Evolutionary conservation across 2,888 invertebrate genomes (phyloP).

Genomic region (Listrodromus nycthemerus): DNA sequence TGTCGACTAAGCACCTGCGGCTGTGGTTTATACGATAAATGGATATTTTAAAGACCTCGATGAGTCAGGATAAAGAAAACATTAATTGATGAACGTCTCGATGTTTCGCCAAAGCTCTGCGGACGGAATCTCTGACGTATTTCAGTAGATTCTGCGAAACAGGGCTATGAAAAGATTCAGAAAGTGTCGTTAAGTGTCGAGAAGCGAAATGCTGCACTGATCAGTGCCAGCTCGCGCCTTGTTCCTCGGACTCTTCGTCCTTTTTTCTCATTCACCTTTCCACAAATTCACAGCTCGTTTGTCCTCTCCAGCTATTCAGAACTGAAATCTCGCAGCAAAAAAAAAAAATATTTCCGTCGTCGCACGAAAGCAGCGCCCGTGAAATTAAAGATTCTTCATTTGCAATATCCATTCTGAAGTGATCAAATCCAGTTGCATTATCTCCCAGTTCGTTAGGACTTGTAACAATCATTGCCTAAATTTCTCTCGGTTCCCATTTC

Average conservation of each 20-base stretch:
- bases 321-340: not conserved
- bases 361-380: not conserved
- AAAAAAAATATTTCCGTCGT: not conserved
- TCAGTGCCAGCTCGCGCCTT: constrained; percentile 31
- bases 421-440: not conserved
- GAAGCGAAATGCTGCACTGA: not conserved
- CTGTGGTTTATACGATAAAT: too few relatives aligned
- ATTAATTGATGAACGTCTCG: not conserved
- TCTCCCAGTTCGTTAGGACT: not conserved
- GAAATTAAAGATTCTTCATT: not conserved
- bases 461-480: not conserved
- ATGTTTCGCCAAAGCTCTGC: not conserved
- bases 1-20: too few relatives aligned
- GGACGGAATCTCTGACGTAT: not conserved
- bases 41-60: too few relatives aligned
- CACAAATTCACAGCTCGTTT: not conserved
- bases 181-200: constrained; percentile 47
- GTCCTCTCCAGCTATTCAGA: not conserved
- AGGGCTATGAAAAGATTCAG: constrained; percentile 33
- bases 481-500: not conserved
- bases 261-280: not conserved
- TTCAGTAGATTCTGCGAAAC: constrained; percentile 8
- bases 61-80: too few relatives aligned
- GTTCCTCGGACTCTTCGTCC: constrained; percentile 16
- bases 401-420: not conserved